Conservation (phyloP, 2,888 invertebrate species). For the Nasonia oneida region DNA sequence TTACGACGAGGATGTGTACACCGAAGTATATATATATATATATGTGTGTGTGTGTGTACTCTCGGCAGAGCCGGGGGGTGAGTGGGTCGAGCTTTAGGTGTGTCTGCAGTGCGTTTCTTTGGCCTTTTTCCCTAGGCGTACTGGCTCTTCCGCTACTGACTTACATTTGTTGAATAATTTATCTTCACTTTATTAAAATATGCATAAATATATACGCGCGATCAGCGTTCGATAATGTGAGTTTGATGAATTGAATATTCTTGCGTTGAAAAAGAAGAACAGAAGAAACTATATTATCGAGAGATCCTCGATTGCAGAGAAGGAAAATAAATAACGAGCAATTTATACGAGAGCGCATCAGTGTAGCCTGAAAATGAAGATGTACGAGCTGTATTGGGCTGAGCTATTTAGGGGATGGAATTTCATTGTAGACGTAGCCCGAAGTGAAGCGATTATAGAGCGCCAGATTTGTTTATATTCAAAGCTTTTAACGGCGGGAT, state of each 20-base stretch:
- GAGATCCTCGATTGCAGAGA: too few species aligned
- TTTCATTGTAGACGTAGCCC: not conserved
- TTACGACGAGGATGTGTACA: not conserved
- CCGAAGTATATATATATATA: not conserved
- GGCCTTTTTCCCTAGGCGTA: not conserved
- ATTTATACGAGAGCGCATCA: not conserved
- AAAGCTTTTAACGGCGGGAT: not conserved
- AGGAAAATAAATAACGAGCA: not conserved
- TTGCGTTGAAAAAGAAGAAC: too few species aligned
- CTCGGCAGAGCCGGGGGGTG: too few species aligned
- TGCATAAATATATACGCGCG: too few species aligned
- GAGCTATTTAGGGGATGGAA: not conserved
- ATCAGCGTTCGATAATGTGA: too few species aligned
- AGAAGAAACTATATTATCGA: too few species aligned
- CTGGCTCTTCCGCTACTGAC: not conserved
- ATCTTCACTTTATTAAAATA: not conserved
- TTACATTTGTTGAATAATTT: not conserved
- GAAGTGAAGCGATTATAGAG: not conserved
- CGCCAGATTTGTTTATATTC: not conserved
- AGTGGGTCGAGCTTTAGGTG: not conserved
- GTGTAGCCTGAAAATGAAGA: not conserved
- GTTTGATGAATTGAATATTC: too few species aligned
- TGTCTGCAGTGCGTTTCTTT: not conserved
- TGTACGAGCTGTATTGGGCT: not conserved
- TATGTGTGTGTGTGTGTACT: not conserved